A percentile compares a stretch with the other conserved stretches of the same genome.
phyloP scores from a whole-genome alignment of 2,888 invertebrate genomes.

The Ctenicera cuprea region DNA sequence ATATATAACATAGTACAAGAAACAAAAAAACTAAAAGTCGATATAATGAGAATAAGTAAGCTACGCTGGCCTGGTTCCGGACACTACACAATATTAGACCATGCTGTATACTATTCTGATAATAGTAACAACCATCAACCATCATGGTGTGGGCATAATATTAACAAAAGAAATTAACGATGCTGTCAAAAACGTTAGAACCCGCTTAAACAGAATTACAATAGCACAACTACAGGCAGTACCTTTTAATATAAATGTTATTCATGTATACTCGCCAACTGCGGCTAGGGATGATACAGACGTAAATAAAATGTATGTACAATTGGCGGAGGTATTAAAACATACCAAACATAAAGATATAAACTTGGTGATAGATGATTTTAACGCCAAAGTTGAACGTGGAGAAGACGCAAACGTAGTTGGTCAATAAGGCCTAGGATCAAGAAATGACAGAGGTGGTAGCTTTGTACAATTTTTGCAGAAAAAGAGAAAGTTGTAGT shows the following conservation, averaged over 20 bases:
- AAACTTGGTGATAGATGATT: conserved; percentile 7
- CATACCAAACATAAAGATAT: background rate
- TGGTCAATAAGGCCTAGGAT: background rate
- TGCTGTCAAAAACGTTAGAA: conserved; percentile 15
- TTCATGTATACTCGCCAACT: background rate
- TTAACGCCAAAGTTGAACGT: conserved; percentile 3
- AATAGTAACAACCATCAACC: no score
- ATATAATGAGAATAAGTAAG: background rate
- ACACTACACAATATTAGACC: background rate
- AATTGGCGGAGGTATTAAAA: background rate
- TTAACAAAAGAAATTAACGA: background rate
- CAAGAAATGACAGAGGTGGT: conserved; percentile 6
- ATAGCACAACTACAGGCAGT: background rate
- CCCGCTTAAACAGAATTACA: background rate
- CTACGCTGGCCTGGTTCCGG: background rate
- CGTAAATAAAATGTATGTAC: background rate
- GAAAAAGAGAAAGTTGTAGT: background rate
- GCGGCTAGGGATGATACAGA: background rate
- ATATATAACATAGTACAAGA: background rate
- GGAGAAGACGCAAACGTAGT: background rate
- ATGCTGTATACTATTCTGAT: background rate
- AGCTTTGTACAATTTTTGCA: background rate
- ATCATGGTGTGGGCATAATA: no score
- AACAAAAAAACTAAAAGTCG: background rate
- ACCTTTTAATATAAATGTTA: background rate